Conservation (phyloP, 2,113 vertebrate species). For the Notothenia coriiceps region DNA sequence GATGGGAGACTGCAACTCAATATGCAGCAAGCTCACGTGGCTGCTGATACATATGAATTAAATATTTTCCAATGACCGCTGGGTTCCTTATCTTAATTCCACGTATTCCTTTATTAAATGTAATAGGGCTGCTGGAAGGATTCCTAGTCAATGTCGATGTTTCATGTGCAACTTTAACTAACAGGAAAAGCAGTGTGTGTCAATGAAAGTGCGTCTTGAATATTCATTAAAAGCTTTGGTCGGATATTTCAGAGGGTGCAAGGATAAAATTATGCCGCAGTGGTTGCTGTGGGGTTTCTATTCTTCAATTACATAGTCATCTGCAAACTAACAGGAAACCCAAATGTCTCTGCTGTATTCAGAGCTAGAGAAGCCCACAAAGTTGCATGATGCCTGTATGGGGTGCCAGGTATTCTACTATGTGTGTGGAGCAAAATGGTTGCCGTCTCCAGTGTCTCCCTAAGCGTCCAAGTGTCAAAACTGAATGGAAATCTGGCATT, state of each 20-base stretch:
- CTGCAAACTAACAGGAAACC: slow-evolving; percentile 54
- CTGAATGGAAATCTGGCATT: not conserved
- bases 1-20: slow-evolving; percentile 42
- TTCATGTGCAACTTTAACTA: slow-evolving; percentile 8
- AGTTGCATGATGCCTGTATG: not conserved
- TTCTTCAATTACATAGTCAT: slow-evolving; percentile 36
- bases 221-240: slow-evolving; percentile 17
- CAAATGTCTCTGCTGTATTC: slow-evolving; percentile 13
- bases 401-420: slow-evolving; percentile 12
- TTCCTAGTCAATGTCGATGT: not conserved
- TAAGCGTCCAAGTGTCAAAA: not conserved
- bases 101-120: not conserved
- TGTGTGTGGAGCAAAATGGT: slow-evolving; percentile 9
- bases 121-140: slow-evolving; percentile 10
- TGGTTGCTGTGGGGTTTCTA: slow-evolving; percentile 3
- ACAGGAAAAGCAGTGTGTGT: not conserved
- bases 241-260: slow-evolving; percentile 5
- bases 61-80: slow-evolving; percentile 25
- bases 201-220: slow-evolving; percentile 13
- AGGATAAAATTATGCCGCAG: slow-evolving; percentile 24
- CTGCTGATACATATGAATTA: slow-evolving; percentile 33
- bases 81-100: slow-evolving; percentile 15
- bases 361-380: slow-evolving; percentile 14
- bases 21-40: slow-evolving; percentile 7
- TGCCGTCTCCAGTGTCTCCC: not conserved